These are phyloP conservation scores for Percina caprodes DNA, from an alignment of 2,113 vertebrate genomes.

Conservation along the genomic window DNA sequence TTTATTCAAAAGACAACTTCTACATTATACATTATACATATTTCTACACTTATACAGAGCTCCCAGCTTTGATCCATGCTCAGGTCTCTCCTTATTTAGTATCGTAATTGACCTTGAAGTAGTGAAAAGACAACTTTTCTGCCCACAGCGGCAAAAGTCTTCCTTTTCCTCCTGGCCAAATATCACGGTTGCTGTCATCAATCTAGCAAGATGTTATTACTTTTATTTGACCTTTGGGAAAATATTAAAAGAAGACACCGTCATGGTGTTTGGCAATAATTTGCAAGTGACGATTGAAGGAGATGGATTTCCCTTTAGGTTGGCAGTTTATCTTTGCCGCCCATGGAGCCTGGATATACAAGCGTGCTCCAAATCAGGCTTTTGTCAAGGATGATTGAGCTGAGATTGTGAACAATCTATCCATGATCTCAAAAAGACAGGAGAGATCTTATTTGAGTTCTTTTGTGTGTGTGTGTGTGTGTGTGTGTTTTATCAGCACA, in stretches of 20 bases:
- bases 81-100: constrained; percentile 13
- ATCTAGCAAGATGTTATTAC: constrained; percentile 67
- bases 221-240: constrained; percentile 72
- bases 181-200: constrained; percentile 57
- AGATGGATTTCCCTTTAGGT: constrained; percentile 81
- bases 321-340: constrained; percentile 78
- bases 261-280: constrained; percentile 74
- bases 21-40: too few relatives aligned
- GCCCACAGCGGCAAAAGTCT: constrained; percentile 47
- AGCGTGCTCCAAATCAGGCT: constrained; percentile 73
- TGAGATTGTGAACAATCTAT: constrained; percentile 59
- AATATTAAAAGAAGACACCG: constrained; percentile 79
- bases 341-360: constrained; percentile 61
- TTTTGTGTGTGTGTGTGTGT: constrained; percentile 10
- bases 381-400: constrained; percentile 82
- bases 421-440: constrained; percentile 47
- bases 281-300: constrained; percentile 71
- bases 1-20: not conserved
- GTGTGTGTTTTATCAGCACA: constrained; percentile 49
- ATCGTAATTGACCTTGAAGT: constrained; percentile 62
- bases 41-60: too few relatives aligned
- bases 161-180: constrained; percentile 46
- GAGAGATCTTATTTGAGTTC: constrained; percentile 19
- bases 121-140: constrained; percentile 62
- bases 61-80: constrained; percentile 20